Conservation (phyloP, 2,797 vertebrate species). For the Catamblyrhynchus diadema region DNA sequence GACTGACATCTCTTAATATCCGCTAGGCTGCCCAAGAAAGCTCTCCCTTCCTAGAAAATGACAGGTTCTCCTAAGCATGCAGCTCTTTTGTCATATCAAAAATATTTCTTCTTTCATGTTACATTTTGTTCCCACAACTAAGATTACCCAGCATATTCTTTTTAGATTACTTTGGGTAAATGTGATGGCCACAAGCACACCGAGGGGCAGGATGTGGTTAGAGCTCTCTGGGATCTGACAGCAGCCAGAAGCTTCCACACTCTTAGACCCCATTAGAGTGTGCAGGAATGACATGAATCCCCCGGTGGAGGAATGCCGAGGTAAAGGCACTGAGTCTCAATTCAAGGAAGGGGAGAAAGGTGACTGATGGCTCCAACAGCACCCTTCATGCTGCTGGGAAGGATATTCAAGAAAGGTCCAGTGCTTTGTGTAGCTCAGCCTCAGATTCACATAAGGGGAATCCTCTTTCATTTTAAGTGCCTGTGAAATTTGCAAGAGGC, state of each 20-base stretch:
- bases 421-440: accelerated
- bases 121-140: background rate
- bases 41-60: background rate
- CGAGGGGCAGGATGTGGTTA: accelerated
- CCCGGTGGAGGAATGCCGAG: background rate
- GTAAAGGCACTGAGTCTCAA: background rate
- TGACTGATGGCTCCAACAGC: background rate
- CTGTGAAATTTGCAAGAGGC: background rate
- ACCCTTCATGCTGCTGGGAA: background rate
- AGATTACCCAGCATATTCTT: background rate
- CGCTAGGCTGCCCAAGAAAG: background rate
- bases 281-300: background rate
- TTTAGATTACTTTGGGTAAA: background rate
- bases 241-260: background rate
- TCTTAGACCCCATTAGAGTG: accelerated
- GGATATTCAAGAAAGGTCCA: too few species aligned
- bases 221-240: background rate
- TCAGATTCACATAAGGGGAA: background rate
- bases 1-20: background rate
- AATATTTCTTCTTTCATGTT: background rate
- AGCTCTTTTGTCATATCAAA: background rate
- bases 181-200: background rate
- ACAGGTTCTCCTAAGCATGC: background rate
- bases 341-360: background rate
- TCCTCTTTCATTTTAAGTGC: background rate